Percentiles rank a stretch among this genome's conserved stretches.
phyloP scores from a whole-genome alignment of 1,140 invertebrate species.

The Leucophenga varia region DNA sequence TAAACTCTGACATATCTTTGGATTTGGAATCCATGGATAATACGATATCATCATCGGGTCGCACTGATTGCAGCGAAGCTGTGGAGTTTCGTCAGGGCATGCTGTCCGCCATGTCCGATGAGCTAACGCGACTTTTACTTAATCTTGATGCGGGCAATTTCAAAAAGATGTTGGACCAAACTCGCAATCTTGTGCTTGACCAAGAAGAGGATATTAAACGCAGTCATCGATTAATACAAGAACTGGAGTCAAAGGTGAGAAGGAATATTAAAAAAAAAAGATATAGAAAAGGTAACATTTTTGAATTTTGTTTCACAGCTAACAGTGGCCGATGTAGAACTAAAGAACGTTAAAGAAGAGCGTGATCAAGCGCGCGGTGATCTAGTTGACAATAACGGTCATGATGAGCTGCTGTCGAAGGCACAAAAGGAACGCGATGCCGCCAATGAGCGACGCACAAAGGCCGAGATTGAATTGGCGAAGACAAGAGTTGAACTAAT shows the following conservation, averaged over 20 bases:
- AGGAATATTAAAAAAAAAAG: constrained; percentile 3
- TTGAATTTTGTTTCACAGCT: constrained; percentile 58
- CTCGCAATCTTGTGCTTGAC: constrained; percentile 71
- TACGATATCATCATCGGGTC: constrained; percentile 53
- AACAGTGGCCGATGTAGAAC: constrained; percentile 79
- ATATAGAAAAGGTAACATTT: background rate
- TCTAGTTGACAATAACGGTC: constrained; percentile 66
- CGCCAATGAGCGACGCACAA: constrained; percentile 83
- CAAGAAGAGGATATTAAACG: constrained; percentile 78
- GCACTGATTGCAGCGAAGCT: constrained; percentile 35
- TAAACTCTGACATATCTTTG: constrained; percentile 62
- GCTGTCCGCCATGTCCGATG: constrained; percentile 66
- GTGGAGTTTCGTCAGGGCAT: constrained; percentile 61
- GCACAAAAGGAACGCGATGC: constrained; percentile 83
- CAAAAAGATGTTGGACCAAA: constrained; percentile 76
- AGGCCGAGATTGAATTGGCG: constrained; percentile 83
- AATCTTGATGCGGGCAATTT: constrained; percentile 75
- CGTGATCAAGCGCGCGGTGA: constrained; percentile 76
- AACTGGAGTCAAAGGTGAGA: constrained; percentile 76
- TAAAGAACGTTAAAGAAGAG: constrained; percentile 77
- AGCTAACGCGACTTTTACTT: constrained; percentile 70
- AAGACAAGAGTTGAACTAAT: constrained; percentile 87
- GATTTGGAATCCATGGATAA: constrained; percentile 59
- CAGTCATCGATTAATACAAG: constrained; percentile 75
- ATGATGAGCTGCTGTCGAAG: constrained; percentile 78